Evolutionary conservation across 2,113 vertebrate species (phyloP).

Genomic region (Alaudala cheleensis): DNA sequence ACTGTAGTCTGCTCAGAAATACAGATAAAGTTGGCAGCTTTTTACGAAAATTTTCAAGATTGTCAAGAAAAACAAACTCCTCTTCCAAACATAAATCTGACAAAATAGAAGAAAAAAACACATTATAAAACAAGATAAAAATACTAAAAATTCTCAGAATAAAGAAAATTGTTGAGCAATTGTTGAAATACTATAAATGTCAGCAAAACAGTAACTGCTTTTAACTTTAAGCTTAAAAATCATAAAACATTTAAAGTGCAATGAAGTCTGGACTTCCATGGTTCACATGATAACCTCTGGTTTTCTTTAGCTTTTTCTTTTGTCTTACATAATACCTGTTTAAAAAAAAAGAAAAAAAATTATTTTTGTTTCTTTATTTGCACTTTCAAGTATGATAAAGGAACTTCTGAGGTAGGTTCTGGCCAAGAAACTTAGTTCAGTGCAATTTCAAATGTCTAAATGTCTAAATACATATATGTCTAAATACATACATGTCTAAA

Average conservation of each 20-base stretch:
- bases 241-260: neutral
- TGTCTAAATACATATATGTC: too few relatives aligned
- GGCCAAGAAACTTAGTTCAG: neutral
- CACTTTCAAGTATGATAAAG: neutral
- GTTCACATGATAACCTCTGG: neutral
- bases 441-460: neutral
- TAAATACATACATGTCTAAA: neutral
- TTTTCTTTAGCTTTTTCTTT: neutral
- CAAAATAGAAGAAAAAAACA: constrained; percentile 23
- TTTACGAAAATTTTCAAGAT: constrained; percentile 31
- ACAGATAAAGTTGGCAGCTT: constrained; percentile 30
- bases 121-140: neutral
- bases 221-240: neutral
- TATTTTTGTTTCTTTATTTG: neutral
- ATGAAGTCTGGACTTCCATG: accelerated
- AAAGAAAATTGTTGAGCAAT: neutral
- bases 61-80: constrained; percentile 63
- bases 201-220: neutral
- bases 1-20: constrained; percentile 60
- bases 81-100: constrained; percentile 72
- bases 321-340: neutral
- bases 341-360: neutral
- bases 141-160: neutral
- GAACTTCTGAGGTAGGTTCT: neutral
- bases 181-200: neutral